Base-by-base conservation (phyloP, 2,888 invertebrate genomes). In the Lasioglossum vierecki region DNA sequence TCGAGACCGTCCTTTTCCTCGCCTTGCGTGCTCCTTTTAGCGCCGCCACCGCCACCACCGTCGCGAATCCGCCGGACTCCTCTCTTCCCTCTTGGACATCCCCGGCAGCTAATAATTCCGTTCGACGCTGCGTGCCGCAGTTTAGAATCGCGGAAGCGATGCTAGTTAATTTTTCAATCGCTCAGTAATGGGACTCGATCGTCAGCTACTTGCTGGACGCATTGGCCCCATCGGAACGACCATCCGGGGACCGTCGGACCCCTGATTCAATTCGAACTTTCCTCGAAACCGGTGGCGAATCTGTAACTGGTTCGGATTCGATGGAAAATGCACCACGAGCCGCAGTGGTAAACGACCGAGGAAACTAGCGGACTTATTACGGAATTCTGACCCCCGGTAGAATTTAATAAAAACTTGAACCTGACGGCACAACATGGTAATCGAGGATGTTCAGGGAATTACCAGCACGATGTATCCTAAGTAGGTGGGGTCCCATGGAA, bases 1-100 rank as follows among this genome's bases (percentile, higher is more conserved):
- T 57, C 35, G 70, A 53, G 41, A 41, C 77, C 63, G 49, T 78
- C 68, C 78, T 76, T 86, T 84, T 82, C 66, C 83, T 83, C 81
- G 79, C 83, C 80, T 80, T 87, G 76, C 88, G 79, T 82, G 80
- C 88, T 78, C 76, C 79, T 86, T 82, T 89, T 86, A 82, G 79
- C 77, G 71, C 77, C 82, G 68, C 66, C 68, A 71, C 77, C 82
- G 68, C 70, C 68, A n/a, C 76, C 68, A 18, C 15, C 66, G 66
- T 35, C 35, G 8, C 30, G 9, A 35, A 60, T 60, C 35, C 66
- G 35, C 35, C 66, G 66, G 6, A 63, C 63, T 63, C 15, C 5
- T 60, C 57, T 57, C n/a, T 83, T 78, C 63, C 75, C 79, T 39
- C 76, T 76, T 68, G 78, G 46, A 83, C 63, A 80, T 15, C 57